Base-by-base conservation (phyloP, 2,888 invertebrate genomes). In the Cheilosia soror region DNA sequence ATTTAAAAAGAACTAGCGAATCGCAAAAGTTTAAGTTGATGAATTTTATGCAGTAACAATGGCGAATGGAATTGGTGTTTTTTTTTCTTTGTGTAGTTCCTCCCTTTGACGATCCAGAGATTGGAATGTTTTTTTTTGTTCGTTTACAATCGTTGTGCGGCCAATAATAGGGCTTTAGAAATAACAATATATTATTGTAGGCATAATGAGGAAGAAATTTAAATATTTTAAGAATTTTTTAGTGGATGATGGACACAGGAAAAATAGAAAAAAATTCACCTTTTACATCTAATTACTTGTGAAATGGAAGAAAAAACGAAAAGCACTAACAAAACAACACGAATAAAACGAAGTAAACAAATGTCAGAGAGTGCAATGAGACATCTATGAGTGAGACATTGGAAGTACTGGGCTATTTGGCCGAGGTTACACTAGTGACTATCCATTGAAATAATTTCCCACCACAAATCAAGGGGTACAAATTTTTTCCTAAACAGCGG, bases 321-420 rank as follows among this genome's bases (percentile, higher is more conserved):
- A 71, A 77, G 76, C 62, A 85, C 85, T 72, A 85, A 85, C 76
- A 85, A 77, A 85, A 85, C 76, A 85, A 77, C 77, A 85, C 57
- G 76, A 85, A 80, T 62, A 85, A 85, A 88, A 88, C 78, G 79
- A 87, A 76, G 69, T 87, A 84, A 81, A 84, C 73, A 88, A 88
- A 88, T 87, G 88, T 87, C 88, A 88, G 27, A 76, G 53, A 53
- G 63, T 29, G 44, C 6, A 4, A 1, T 31, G 53, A 27, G 80
- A n/a, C 71, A 51, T 55, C 85, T 85, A 63, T 9, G 33, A 33
- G 27, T 44, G 62, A 68, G 44, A 0, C 0, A 20, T 0, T 4
- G 9, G 37, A 49, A 51, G 27, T 5, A 5, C 27, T 13, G 6
- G 5, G 4, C 11, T 65, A 11, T 49, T 27, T 49, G 40, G 49